Percentiles rank a stretch among this genome's conserved stretches.
Conservation (phyloP, 1,140 invertebrate genomes). For the Drosophila truncata region DNA sequence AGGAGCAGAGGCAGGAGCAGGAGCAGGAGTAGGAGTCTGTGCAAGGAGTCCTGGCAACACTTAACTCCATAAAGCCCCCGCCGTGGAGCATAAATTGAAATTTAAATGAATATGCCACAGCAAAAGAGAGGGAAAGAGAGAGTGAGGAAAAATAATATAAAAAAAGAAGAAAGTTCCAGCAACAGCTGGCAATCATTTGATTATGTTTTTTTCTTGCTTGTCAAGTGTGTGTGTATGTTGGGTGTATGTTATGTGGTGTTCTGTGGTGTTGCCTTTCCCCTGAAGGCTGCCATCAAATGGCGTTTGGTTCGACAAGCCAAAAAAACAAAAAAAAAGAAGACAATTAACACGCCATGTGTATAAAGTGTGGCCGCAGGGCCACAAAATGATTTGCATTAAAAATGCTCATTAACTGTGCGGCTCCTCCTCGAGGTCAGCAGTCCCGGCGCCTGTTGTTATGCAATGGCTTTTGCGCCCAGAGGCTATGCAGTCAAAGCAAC, state of each 20-base stretch:
- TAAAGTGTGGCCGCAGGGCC: constrained; percentile 29
- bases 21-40: background rate
- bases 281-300: background rate
- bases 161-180: background rate
- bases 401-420: constrained; percentile 43
- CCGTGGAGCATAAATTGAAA: constrained; percentile 60
- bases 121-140: background rate
- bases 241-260: constrained; percentile 1
- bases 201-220: constrained; percentile 33
- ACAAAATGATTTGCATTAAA: constrained; percentile 52
- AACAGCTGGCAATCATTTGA: constrained; percentile 52
- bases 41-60: constrained; percentile 21
- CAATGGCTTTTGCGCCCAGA: constrained; percentile 37
- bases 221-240: constrained; percentile 10
- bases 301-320: constrained; percentile 9
- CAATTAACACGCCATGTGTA: constrained; percentile 44
- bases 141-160: background rate
- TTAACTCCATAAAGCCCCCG: constrained; percentile 21
- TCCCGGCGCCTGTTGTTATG: constrained; percentile 43
- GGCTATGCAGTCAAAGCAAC: constrained; percentile 32
- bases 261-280: constrained; percentile 9
- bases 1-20: background rate
- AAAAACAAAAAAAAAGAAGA: constrained; percentile 11
- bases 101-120: constrained; percentile 65
- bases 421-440: constrained; percentile 15